These are phyloP conservation scores for Melanotaenia pygmaea DNA, from an alignment of 2,797 vertebrate genomes.

Conservation along the genomic window DNA sequence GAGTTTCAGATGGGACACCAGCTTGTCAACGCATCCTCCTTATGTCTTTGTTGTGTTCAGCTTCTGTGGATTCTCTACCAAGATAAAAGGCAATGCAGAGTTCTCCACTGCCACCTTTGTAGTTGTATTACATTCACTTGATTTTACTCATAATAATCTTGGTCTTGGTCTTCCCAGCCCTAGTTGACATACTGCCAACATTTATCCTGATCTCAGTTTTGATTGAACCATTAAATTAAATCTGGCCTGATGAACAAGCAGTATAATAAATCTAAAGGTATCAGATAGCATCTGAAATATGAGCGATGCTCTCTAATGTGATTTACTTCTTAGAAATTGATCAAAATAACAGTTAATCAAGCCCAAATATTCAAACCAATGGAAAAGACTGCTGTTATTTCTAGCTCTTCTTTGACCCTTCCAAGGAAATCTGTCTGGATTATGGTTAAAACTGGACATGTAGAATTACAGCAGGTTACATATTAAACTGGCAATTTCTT, in stretches of 20 bases:
- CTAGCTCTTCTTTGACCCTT: constrained; percentile 32
- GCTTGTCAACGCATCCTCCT: constrained; percentile 18
- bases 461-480: neutral
- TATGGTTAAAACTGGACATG: constrained; percentile 7
- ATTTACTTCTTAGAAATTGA: constrained; percentile 55
- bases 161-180: constrained; percentile 4
- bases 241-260: constrained; percentile 44
- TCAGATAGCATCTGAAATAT: constrained; percentile 53
- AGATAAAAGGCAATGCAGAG: constrained; percentile 6
- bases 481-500: neutral
- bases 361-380: constrained; percentile 39
- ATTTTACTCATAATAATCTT: constrained; percentile 8
- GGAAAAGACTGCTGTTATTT: constrained; percentile 37
- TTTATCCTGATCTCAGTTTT: constrained; percentile 40
- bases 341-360: constrained; percentile 65
- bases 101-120: neutral
- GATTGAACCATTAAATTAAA: constrained; percentile 52
- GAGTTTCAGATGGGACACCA: constrained; percentile 17
- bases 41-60: constrained; percentile 5
- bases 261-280: constrained; percentile 32
- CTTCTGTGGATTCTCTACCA: constrained; percentile 8
- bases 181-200: constrained; percentile 15
- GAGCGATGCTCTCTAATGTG: constrained; percentile 43
- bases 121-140: neutral
- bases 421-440: constrained; percentile 20